Evolutionary conservation across 2,888 invertebrate genomes (phyloP).

Genomic region (Copidosoma aretas): DNA sequence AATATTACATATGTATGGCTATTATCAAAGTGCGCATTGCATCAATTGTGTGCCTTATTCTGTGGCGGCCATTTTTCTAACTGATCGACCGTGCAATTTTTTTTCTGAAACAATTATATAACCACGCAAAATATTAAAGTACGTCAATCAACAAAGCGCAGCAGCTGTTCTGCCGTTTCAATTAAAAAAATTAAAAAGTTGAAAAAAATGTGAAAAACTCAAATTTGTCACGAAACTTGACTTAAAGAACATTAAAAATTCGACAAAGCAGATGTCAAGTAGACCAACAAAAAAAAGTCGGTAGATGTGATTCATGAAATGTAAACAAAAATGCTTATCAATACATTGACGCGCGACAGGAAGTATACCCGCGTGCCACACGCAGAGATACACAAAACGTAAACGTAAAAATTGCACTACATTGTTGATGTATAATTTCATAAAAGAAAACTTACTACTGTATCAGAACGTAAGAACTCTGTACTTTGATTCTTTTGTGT

Average conservation of each 20-base stretch:
- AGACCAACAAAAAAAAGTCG: conserved; percentile 38
- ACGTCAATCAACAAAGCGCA: too few species aligned
- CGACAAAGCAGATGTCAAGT: conserved; percentile 8
- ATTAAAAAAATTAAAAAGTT: neutral
- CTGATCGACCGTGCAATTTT: conserved; percentile 43
- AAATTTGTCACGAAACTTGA: neutral
- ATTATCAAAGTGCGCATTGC: conserved; percentile 56
- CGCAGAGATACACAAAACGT: conserved; percentile 32
- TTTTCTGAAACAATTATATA: neutral
- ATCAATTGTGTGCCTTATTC: conserved; percentile 63
- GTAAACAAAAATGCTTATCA: conserved; percentile 15
- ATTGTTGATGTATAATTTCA: conserved; percentile 57
- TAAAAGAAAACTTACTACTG: conserved; percentile 48
- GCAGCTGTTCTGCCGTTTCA: neutral
- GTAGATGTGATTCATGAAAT: conserved; percentile 1
- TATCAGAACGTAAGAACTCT: conserved; percentile 57
- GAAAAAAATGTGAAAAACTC: neutral
- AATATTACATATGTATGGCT: conserved; percentile 28
- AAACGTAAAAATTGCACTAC: conserved; percentile 36
- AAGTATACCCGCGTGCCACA: conserved; percentile 31
- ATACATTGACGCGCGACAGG: conserved; percentile 16
- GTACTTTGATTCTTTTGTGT: conserved; percentile 62
- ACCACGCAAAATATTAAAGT: too few species aligned
- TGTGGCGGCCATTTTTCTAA: conserved; percentile 61
- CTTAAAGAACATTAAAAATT: conserved; percentile 1